These are phyloP conservation scores for Pomacea maculata DNA, from an alignment of 1,140 invertebrate genomes.

Conservation along the genomic window DNA sequence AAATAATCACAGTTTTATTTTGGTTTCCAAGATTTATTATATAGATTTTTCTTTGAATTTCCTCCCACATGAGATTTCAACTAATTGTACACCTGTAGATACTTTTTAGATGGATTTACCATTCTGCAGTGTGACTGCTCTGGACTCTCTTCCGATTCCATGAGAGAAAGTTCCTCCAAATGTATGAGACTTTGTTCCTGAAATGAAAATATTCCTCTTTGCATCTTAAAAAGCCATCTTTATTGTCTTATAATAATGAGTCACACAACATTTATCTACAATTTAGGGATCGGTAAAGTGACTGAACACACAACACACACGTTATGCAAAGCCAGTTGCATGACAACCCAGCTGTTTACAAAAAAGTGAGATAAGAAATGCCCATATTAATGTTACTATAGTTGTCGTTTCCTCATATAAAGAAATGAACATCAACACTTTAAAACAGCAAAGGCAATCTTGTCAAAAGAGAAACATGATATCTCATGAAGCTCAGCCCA, in stretches of 20 bases:
- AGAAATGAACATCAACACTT: background rate
- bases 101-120: conserved; percentile 65
- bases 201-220: conserved; percentile 16
- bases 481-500: no score
- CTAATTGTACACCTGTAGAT: no score
- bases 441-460: no score
- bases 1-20: background rate
- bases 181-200: conserved; percentile 53
- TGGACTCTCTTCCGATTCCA: conserved; percentile 84
- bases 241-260: background rate
- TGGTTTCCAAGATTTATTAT: background rate
- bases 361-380: no score
- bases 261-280: background rate
- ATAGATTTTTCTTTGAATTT: background rate
- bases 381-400: no score
- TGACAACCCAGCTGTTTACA: background rate
- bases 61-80: no score
- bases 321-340: background rate
- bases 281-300: background rate
- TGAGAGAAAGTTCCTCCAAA: conserved; percentile 76
- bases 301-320: background rate
- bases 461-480: no score
- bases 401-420: background rate
- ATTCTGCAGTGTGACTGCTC: conserved; percentile 88
- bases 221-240: background rate